Percentiles rank a stretch among this genome's conserved stretches.
Evolutionary conservation across 2,797 vertebrate genomes (phyloP).

Genomic region (Podarcis lilfordi): DNA sequence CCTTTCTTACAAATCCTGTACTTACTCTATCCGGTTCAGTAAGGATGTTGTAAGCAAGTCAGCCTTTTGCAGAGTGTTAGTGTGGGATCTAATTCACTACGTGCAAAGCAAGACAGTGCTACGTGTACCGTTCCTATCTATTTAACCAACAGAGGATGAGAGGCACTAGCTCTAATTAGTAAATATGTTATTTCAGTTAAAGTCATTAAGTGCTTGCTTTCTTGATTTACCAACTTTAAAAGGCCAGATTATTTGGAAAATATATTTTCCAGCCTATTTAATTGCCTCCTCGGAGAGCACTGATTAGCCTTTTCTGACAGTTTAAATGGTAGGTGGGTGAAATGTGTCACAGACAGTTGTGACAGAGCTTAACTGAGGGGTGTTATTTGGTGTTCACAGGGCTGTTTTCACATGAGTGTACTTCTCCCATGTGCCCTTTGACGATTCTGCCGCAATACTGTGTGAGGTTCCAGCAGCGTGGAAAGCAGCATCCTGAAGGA

Average conservation of each 20-base stretch:
- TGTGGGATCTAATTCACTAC: fast-evolving
- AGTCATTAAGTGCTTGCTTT: constrained; percentile 22
- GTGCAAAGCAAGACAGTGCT: fast-evolving
- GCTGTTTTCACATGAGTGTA: constrained; percentile 1
- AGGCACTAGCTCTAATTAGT: fast-evolving
- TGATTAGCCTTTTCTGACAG: constrained; percentile 37
- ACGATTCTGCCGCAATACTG: not conserved
- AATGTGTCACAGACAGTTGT: constrained; percentile 33
- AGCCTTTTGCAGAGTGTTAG: not conserved
- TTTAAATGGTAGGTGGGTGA: constrained; percentile 19
- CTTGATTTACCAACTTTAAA: constrained; percentile 40
- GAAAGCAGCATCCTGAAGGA: constrained; percentile 2
- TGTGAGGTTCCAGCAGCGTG: not conserved
- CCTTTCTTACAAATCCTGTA: not conserved
- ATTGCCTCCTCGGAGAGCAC: constrained; percentile 31
- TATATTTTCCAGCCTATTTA: constrained; percentile 45
- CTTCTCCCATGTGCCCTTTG: constrained; percentile 8
- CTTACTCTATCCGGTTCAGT: not conserved
- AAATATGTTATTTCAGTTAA: not conserved
- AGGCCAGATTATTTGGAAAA: constrained; percentile 41
- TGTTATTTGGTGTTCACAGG: not conserved
- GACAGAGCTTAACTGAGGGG: constrained; percentile 10
- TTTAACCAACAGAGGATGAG: not conserved
- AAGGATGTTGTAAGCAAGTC: not conserved
- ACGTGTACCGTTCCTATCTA: fast-evolving